Percentiles rank a stretch among this genome's conserved stretches.
Conservation (phyloP, 2,797 vertebrate species). For the Pogonophryne albipinna region DNA sequence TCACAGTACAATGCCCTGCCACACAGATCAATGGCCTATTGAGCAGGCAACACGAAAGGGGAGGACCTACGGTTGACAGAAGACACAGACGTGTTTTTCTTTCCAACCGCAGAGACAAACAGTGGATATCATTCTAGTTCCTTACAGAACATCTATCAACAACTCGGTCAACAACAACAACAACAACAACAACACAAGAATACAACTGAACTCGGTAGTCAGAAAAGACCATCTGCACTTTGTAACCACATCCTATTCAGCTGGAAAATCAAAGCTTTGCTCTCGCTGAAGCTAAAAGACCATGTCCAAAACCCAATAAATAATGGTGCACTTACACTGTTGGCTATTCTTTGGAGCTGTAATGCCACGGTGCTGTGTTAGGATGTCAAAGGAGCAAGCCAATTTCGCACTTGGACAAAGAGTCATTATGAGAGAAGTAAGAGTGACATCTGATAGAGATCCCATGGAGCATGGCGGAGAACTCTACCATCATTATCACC, state of each 20-base stretch:
- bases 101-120: constrained; percentile 36
- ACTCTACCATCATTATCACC: constrained; percentile 36
- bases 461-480: constrained; percentile 20
- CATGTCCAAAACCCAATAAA: constrained; percentile 23
- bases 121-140: constrained; percentile 33
- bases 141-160: constrained; percentile 45
- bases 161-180: constrained; percentile 13
- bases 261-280: constrained; percentile 36
- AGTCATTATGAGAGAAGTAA: constrained; percentile 59
- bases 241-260: constrained; percentile 27
- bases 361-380: constrained; percentile 33
- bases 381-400: constrained; percentile 57
- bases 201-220: background rate
- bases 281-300: constrained; percentile 16
- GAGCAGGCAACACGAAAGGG: constrained; percentile 61
- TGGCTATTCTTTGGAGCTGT: constrained; percentile 28
- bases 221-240: constrained; percentile 14
- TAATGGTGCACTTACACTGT: constrained; percentile 38
- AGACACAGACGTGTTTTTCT: constrained; percentile 49
- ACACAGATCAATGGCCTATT: constrained; percentile 72
- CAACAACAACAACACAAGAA: background rate
- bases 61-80: constrained; percentile 38
- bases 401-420: constrained; percentile 65
- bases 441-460: constrained; percentile 57
- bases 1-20: constrained; percentile 52